Percentiles rank a stretch among this genome's conserved stretches.
Evolutionary conservation across 2,797 vertebrate species (phyloP).

Genomic region (Euthynnus affinis): DNA sequence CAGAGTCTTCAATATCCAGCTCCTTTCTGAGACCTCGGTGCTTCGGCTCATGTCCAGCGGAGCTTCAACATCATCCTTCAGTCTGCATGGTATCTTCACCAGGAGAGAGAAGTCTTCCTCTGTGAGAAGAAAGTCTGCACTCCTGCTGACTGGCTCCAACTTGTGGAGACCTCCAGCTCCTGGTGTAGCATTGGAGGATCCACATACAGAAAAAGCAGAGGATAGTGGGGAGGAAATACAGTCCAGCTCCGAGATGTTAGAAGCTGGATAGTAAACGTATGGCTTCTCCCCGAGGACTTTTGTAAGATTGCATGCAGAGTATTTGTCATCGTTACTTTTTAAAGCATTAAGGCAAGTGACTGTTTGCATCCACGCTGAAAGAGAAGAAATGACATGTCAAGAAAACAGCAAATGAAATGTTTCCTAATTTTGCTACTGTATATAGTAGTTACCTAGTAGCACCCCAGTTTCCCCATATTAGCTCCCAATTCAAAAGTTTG

Average conservation of each 20-base stretch:
- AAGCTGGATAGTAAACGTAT: not conserved
- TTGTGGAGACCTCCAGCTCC: not conserved
- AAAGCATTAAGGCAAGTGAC: not conserved
- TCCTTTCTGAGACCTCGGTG: not conserved
- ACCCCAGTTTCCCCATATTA: no score
- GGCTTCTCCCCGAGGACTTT: not conserved
- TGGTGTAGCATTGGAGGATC: not conserved
- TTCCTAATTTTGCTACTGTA: no score
- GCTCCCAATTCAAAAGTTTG: no score
- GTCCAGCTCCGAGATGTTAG: not conserved
- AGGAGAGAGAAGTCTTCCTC: not conserved
- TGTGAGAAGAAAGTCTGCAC: not conserved
- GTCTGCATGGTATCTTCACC: not conserved
- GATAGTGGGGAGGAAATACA: not conserved
- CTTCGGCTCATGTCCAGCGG: not conserved
- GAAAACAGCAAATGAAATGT: no score
- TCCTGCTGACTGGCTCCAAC: not conserved
- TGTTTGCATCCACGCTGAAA: conserved; percentile 1
- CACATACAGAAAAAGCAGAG: not conserved
- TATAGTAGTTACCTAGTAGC: no score
- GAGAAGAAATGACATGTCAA: not conserved
- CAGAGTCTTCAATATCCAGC: not conserved
- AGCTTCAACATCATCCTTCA: not conserved
- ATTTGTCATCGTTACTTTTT: not conserved
- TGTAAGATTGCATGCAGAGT: not conserved